Percentiles rank a stretch among this genome's conserved stretches.
phyloP scores from a whole-genome alignment of 2,888 invertebrate genomes.

The Papilio demoleus region DNA sequence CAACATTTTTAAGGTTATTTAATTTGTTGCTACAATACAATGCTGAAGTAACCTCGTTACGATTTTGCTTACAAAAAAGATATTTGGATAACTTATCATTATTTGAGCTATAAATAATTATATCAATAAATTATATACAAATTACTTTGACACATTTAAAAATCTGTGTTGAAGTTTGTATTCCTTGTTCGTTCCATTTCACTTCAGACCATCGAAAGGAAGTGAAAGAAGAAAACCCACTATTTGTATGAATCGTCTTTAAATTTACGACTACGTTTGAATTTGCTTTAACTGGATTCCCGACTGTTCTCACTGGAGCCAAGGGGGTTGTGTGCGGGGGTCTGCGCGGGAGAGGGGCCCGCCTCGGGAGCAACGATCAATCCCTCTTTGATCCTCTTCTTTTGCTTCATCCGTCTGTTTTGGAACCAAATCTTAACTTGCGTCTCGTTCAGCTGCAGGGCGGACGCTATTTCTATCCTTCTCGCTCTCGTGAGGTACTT shows the following conservation, averaged over 20 bases:
- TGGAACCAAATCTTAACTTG: conserved; percentile 99
- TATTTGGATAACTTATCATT: conserved; percentile 15
- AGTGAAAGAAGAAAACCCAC: conserved; percentile 34
- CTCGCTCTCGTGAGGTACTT: conserved; percentile 98
- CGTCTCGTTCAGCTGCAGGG: conserved; percentile 97
- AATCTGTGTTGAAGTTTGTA: conserved; percentile 2
- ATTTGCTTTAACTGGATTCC: conserved; percentile 84
- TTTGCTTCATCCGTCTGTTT: conserved; percentile 99
- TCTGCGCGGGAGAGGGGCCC: conserved; percentile 72
- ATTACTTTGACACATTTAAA: conserved; percentile 36
- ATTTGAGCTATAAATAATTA: conserved; percentile 21
- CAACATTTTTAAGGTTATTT: not conserved
- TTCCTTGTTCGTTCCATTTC: conserved; percentile 14
- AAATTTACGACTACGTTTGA: conserved; percentile 22
- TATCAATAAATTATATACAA: conserved; percentile 29
- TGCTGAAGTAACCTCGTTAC: conserved; percentile 4
- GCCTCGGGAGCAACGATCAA: conserved; percentile 85
- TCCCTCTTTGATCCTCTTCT: conserved; percentile 98
- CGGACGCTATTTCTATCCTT: conserved; percentile 98
- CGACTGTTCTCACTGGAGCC: conserved; percentile 89
- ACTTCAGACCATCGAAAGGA: conserved; percentile 44
- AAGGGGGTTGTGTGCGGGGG: conserved; percentile 53
- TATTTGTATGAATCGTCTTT: conserved; percentile 34
- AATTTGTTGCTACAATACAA: not conserved
- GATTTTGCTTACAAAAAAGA: not conserved